phyloP scores from a whole-genome alignment of 1,140 invertebrate species.

The Eriosoma lanigerum region DNA sequence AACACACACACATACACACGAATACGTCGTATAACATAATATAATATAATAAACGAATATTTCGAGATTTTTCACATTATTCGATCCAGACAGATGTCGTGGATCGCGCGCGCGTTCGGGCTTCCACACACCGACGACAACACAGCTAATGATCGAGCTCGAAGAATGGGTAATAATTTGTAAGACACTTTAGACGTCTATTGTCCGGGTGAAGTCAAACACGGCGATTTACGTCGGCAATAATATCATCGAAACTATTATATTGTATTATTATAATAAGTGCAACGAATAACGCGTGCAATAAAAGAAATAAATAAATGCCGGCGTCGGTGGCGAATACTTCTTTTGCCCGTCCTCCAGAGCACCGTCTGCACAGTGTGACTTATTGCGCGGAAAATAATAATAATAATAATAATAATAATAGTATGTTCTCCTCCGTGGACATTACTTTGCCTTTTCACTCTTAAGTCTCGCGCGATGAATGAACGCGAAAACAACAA shows the following conservation, averaged over 20 bases:
- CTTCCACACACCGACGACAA: too few relatives aligned
- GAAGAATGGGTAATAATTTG: neutral
- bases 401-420: too few relatives aligned
- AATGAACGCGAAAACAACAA: slow-evolving; percentile 12
- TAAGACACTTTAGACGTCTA: neutral
- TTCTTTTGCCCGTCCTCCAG: neutral
- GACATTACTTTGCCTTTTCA: too few relatives aligned
- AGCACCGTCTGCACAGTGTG: neutral
- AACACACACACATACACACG: too few relatives aligned
- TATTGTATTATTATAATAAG: too few relatives aligned
- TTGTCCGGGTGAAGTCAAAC: slow-evolving; percentile 42
- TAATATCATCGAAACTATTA: too few relatives aligned
- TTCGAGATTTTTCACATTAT: too few relatives aligned
- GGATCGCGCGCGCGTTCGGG: neutral
- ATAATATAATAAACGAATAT: too few relatives aligned
- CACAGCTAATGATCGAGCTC: slow-evolving; percentile 21
- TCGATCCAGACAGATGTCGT: slow-evolving; percentile 27
- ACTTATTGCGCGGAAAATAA: slow-evolving; percentile 39
- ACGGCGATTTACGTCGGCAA: neutral
- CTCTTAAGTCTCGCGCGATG: too few relatives aligned
- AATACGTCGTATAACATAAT: too few relatives aligned
- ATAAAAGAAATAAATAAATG: slow-evolving; percentile 39
- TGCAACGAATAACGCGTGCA: too few relatives aligned
- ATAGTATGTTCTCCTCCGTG: too few relatives aligned
- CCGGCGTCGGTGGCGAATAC: neutral